Percentiles rank a stretch among this genome's conserved stretches.
Evolutionary conservation across 2,888 invertebrate genomes (phyloP).

Genomic region (Pristionchus fissidentatus): DNA sequence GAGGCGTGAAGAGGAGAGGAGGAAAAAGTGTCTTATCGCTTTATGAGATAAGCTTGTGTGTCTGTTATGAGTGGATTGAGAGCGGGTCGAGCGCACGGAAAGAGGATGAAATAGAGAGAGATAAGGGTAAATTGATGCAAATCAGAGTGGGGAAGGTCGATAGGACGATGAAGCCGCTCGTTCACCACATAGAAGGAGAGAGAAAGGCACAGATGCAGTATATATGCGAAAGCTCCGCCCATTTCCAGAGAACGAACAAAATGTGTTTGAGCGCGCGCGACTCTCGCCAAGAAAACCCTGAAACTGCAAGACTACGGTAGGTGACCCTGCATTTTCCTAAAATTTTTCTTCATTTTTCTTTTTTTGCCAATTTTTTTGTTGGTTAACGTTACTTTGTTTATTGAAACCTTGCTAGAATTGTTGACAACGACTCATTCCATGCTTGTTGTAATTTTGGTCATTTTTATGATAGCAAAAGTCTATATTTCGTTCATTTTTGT

Average conservation of each 20-base stretch:
- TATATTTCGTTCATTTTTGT: background rate
- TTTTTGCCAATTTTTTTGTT: background rate
- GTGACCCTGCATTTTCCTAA: slow-evolving; percentile 31
- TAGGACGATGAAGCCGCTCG: background rate
- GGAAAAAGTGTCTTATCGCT: slow-evolving; percentile 36
- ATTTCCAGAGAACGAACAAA: background rate
- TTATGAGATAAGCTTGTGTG: slow-evolving; percentile 5
- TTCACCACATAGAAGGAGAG: slow-evolving; percentile 32
- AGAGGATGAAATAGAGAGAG: background rate
- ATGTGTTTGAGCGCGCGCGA: background rate
- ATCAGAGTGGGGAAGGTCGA: background rate
- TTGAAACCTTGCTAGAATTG: background rate
- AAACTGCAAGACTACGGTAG: background rate
- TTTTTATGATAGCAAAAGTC: background rate
- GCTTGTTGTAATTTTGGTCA: background rate
- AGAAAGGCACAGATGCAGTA: slow-evolving; percentile 45
- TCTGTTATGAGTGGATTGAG: slow-evolving; percentile 16
- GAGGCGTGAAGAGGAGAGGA: background rate
- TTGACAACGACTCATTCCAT: background rate
- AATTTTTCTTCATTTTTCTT: background rate
- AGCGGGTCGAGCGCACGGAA: background rate
- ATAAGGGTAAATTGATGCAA: background rate
- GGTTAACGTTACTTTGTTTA: background rate
- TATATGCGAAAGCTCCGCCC: slow-evolving; percentile 46
- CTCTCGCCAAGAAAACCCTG: slow-evolving; percentile 32